Evolutionary conservation across 2,113 vertebrate species (phyloP).

Genomic region (Trichechus manatus): DNA sequence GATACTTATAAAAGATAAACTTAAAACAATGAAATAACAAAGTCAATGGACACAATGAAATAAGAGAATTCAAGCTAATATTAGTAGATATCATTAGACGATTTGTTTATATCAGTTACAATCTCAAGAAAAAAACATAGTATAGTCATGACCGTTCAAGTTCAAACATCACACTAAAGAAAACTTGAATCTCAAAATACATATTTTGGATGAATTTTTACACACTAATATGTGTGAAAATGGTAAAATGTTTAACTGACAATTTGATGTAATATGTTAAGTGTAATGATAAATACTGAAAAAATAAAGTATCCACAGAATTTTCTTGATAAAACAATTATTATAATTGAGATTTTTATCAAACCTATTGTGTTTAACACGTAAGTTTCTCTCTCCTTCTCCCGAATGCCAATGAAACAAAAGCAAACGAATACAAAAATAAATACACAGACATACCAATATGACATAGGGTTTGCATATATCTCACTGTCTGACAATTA

Average conservation of each 20-base stretch:
- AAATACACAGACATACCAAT: background rate
- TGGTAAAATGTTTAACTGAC: background rate
- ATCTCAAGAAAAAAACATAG: background rate
- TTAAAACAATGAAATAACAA: background rate
- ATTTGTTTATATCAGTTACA: background rate
- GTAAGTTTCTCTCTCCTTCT: background rate
- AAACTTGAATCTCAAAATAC: background rate
- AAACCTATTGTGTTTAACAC: background rate
- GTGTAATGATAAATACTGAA: background rate
- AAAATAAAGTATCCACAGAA: background rate
- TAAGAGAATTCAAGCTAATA: conserved; percentile 1
- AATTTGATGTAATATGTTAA: background rate
- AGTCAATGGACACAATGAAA: background rate
- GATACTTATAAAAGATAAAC: background rate
- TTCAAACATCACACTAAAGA: background rate
- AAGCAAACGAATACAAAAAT: background rate
- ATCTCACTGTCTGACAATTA: background rate
- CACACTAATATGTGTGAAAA: background rate
- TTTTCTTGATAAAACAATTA: background rate
- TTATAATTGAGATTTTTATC: background rate
- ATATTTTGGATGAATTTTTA: background rate
- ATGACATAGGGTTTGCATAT: background rate
- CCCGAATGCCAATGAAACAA: background rate
- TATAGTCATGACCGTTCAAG: background rate
- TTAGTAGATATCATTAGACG: background rate